These are phyloP conservation scores for Pyrrhura leucotis DNA, from an alignment of 2,797 vertebrate species.

Conservation along the genomic window DNA sequence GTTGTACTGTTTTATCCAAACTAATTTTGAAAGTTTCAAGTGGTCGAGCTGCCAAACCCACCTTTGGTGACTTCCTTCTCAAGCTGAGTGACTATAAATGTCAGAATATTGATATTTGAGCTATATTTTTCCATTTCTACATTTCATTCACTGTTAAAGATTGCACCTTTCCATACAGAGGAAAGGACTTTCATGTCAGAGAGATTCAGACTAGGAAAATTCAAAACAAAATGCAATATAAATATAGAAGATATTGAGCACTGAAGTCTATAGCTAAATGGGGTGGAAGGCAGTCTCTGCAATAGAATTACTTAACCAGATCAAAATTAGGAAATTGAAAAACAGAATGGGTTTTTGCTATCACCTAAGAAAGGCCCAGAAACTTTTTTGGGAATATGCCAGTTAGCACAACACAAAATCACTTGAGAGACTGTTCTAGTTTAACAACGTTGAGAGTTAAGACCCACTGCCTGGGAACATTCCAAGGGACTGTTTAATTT, in stretches of 20 bases:
- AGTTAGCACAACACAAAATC: background rate
- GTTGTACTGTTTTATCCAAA: background rate
- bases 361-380: background rate
- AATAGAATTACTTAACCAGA: background rate
- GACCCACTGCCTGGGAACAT: background rate
- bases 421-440: background rate
- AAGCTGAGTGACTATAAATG: background rate
- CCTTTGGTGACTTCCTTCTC: background rate
- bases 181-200: background rate
- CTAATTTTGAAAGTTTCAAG: background rate
- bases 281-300: accelerated
- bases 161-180: background rate
- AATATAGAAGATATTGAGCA: background rate
- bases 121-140: background rate
- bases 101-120: background rate
- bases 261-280: background rate
- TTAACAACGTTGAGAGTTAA: background rate
- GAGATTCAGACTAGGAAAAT: background rate
- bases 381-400: background rate
- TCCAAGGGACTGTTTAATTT: background rate
- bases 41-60: background rate
- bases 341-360: background rate
- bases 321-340: background rate
- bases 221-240: background rate
- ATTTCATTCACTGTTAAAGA: background rate